Evolutionary conservation across 2,888 invertebrate genomes (phyloP).

Genomic region (Amiota mariae): DNA sequence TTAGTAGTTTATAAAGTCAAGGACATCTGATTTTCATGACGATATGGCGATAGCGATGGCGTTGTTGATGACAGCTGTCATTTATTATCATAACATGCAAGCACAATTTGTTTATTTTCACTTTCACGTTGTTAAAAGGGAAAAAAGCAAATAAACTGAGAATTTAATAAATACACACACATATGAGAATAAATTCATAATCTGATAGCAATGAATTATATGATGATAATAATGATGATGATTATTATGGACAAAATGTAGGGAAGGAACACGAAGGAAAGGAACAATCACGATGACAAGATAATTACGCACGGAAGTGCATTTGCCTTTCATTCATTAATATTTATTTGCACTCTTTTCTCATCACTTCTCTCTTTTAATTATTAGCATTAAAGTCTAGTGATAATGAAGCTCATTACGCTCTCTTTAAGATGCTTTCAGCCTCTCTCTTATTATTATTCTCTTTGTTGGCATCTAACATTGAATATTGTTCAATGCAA

Average conservation of each 20-base stretch:
- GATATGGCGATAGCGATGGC: not conserved
- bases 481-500: conserved; percentile 60
- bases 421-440: not conserved
- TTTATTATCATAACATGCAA: not conserved
- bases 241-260: not conserved
- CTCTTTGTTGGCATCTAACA: conserved; percentile 45
- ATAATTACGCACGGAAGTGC: conserved; percentile 28
- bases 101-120: conserved; percentile 3
- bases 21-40: not conserved
- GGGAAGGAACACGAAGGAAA: not conserved
- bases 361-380: no score
- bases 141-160: not conserved
- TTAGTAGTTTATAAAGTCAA: not conserved
- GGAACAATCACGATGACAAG: not conserved
- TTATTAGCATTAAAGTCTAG: no score
- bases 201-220: conserved; percentile 48
- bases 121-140: conserved; percentile 3
- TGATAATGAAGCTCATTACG: no score
- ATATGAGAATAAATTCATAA: conserved; percentile 15
- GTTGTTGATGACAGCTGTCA: conserved; percentile 1
- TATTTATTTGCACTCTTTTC: not conserved
- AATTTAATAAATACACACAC: not conserved
- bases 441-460: not conserved
- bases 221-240: conserved; percentile 38
- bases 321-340: conserved; percentile 34